Base-by-base conservation (phyloP, 2,888 invertebrate genomes). In the Tiliacea aurago region DNA sequence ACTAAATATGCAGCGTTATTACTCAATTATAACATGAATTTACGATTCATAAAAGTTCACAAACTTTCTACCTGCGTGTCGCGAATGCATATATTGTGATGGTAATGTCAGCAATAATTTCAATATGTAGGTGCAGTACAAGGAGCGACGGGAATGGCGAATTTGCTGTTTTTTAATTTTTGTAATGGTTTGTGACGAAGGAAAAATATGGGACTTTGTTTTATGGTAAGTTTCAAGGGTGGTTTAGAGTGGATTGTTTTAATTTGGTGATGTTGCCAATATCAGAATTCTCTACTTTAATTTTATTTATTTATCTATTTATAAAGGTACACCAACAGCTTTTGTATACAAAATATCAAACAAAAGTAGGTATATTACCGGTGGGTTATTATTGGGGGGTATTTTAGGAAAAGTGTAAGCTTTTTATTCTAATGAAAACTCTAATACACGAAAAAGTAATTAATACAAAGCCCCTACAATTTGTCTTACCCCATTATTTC, bases 11-110 rank as follows among this genome's bases (percentile, higher is more conserved):
- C 81, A 79, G 78, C 72, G 81, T 87, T 87, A 85, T 87, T 84
- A 86, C 84, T 80, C 86, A 87, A 88, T 88, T 87, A 88, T 86
- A 88, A 86, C 71, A 81, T 78, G 76, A 85, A 87, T 84, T 85
- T 86, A 86, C 81, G 85, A 85, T 86, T 86, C 84, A 87, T 87
- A 85, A 86, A 86, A 86, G 79, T 86, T 86, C 84, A 85, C 73
- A 83, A 85, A 87, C 65, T 86, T 86, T 87, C 84, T 85, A 84
- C 83, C 84, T 88, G 80, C 88, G 84, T 86, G 88, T 79, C 84
- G 80, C 80, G 81, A 86, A 80, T 83, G 86, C 86, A 86, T 88
- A 86, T 86, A 89, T 86, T 88, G 86, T 85, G 78, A 62, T 70
- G 55, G 76, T 70, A 73, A 78, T 80, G 83, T 82, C 80, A 77